Evolutionary conservation across 2,113 vertebrate genomes (phyloP), one percentile per base, ranked within the genome.

Genomic region (Brachionichthys hirsutus): DNA sequence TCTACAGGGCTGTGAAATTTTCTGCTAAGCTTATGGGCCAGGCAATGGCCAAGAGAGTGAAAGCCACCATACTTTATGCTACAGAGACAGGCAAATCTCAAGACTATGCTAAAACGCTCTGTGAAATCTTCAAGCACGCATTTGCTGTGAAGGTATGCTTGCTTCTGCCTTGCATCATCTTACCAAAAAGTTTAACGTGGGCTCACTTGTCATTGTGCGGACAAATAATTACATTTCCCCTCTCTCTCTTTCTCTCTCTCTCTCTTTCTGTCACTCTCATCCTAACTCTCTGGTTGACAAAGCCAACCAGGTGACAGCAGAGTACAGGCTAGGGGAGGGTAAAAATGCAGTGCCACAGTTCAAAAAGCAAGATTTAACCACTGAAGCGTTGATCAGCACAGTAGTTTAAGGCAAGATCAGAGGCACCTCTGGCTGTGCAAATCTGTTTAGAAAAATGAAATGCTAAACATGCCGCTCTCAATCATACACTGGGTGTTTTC

Each of bases 121-220:
- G 96, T 49, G 95, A 98, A 85, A 98, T 99, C 89, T 99, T 99
- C 93, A 98, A 98, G 75, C 97, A 99, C 0, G 97, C 97, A 6
- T 99, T 99, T 0, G 97, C 98, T 14, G 95, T 97, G 47, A 99
- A 98, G 97, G 97, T 99, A 91, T 3, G 9, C 70, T 81, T 82
- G 74, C 80, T 40, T 52, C 30, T 4, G 13, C 53, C 62, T 85
- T 81, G 73, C 79, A 67, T 85, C 81, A 85, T 41, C 52, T 48
- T 15, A 44, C 65, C 22, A 11, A 2, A 58, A 63, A 45, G 44
- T 64, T 43, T 11, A 62, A 67, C 52, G 35, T 3, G 3, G 59
- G 59, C 24, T 50, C 12, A 2, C 15, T 44, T 44, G 41, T 48
- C 8, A 0, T 15, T 20, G 56, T 35, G 13, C 3, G 2, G 14